Evolutionary conservation across 2,113 vertebrate genomes (phyloP).

Genomic region (Peromyscus maniculatus): DNA sequence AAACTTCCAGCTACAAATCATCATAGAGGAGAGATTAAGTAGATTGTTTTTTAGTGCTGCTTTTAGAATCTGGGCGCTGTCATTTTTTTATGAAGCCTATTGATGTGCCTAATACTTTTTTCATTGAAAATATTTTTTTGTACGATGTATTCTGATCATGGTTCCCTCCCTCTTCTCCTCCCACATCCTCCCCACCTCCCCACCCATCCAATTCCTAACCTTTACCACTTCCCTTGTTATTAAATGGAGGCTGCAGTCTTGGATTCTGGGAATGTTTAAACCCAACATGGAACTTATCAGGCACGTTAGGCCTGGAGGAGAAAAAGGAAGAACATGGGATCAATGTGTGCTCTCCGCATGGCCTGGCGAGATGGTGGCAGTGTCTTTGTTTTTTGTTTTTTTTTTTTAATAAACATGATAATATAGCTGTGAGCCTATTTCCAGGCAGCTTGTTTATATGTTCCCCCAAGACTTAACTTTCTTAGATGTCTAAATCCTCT

Average conservation of each 20-base stretch:
- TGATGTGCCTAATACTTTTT: background rate
- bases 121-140: background rate
- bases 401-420: conserved; percentile 64
- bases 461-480: conserved; percentile 68
- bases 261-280: background rate
- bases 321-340: conserved; percentile 36
- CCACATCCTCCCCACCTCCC: background rate
- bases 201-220: background rate
- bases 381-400: too few relatives aligned
- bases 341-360: conserved; percentile 60
- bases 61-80: conserved; percentile 45
- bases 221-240: conserved; percentile 42
- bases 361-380: conserved; percentile 66
- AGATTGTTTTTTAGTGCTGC: background rate
- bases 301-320: background rate
- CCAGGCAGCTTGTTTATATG: conserved; percentile 75
- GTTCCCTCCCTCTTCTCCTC: background rate
- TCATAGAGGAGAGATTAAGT: conserved; percentile 1
- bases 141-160: background rate
- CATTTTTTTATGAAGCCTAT: conserved; percentile 33
- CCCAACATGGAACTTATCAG: conserved; percentile 31
- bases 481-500: conserved; percentile 74
- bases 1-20: background rate
- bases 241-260: background rate
- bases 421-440: conserved; percentile 72